phyloP scores from a whole-genome alignment of 2,113 vertebrate species.

The Etheostoma spectabile region DNA sequence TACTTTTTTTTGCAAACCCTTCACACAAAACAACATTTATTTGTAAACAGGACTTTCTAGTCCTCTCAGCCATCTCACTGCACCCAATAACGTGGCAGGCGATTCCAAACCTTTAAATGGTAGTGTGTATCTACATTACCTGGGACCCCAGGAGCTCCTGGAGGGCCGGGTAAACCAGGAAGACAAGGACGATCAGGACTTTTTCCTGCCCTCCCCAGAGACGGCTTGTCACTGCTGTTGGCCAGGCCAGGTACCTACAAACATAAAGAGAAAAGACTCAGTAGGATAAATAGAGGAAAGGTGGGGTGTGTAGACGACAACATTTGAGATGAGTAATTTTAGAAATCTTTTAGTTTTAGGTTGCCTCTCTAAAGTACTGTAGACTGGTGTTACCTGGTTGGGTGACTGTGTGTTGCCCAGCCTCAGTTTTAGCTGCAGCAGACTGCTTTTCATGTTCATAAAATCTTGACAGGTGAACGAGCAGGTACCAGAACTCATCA shows the following conservation, averaged over 20 bases:
- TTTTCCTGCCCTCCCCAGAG: slow-evolving; percentile 74
- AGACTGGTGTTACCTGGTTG: slow-evolving; percentile 68
- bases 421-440: slow-evolving; percentile 82
- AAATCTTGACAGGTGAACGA: slow-evolving; percentile 86
- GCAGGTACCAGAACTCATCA: slow-evolving; percentile 84
- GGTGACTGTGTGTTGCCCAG: slow-evolving; percentile 74
- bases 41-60: background rate
- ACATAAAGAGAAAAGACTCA: background rate
- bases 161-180: slow-evolving; percentile 70
- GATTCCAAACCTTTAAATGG: no score
- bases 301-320: no score
- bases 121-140: slow-evolving; percentile 61
- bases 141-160: slow-evolving; percentile 82
- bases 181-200: slow-evolving; percentile 61
- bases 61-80: background rate
- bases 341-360: no score
- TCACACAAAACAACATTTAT: background rate
- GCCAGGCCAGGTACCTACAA: slow-evolving; percentile 70
- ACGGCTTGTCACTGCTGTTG: slow-evolving; percentile 81
- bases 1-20: background rate
- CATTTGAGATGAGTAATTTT: no score
- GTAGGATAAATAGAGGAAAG: no score
- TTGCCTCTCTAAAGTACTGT: background rate
- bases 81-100: background rate
- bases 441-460: slow-evolving; percentile 81